Evolutionary conservation across 2,113 vertebrate species (phyloP).

Genomic region (Aphyosemion australe): DNA sequence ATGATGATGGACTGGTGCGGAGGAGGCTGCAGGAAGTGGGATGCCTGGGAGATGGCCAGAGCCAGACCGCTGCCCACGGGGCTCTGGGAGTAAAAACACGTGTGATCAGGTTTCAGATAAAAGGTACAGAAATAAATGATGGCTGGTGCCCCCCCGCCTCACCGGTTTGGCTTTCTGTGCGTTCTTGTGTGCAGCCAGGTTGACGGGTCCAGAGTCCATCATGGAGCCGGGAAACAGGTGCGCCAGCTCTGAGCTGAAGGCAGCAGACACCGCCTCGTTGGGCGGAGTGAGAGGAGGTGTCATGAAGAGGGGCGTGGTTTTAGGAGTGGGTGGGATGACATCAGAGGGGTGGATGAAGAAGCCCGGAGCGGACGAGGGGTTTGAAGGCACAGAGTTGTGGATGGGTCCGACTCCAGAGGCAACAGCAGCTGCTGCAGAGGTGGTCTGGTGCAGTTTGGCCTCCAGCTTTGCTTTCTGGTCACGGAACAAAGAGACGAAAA

Average conservation of each 20-base stretch:
- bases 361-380: conserved; percentile 89
- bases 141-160: conserved; percentile 44
- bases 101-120: too few species aligned
- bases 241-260: conserved; percentile 95
- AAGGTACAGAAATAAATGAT: too few species aligned
- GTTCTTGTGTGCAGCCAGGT: conserved; percentile 92
- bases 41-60: conserved; percentile 96
- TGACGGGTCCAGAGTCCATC: conserved; percentile 92
- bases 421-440: conserved; percentile 87
- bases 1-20: conserved; percentile 99
- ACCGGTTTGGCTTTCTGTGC: conserved; percentile 91
- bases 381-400: conserved; percentile 96
- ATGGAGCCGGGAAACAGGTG: conserved; percentile 96
- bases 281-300: conserved; percentile 97
- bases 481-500: conserved; percentile 27
- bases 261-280: conserved; percentile 94
- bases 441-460: conserved; percentile 98
- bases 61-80: conserved; percentile 92
- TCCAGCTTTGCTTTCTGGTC: conserved; percentile 97
- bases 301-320: conserved; percentile 99
- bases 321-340: conserved; percentile 97
- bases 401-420: conserved; percentile 88
- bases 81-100: conserved; percentile 75
- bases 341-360: conserved; percentile 99
- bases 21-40: conserved; percentile 97